Percentiles rank a stretch among this genome's conserved stretches.
These are phyloP conservation scores for Dolichopus griseipennis DNA, from an alignment of 2,888 invertebrate genomes.

Conservation along the genomic window DNA sequence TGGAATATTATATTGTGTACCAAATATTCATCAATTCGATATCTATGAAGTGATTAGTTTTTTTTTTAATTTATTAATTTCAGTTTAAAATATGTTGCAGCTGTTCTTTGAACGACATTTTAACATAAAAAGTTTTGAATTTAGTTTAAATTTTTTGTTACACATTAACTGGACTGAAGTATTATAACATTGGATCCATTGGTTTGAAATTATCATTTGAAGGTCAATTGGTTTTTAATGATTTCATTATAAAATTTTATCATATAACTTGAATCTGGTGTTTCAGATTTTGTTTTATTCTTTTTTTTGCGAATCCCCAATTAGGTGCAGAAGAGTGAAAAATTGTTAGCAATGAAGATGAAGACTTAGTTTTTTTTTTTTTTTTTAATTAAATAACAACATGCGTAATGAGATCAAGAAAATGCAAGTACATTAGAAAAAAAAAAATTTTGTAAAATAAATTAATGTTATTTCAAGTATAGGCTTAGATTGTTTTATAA, in stretches of 20 bases:
- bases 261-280: not conserved
- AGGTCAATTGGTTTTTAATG: constrained; percentile 4
- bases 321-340: not conserved
- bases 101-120: too few relatives aligned
- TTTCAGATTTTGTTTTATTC: too few relatives aligned
- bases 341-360: too few relatives aligned
- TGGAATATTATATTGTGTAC: not conserved
- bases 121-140: not conserved
- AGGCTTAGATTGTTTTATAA: too few relatives aligned
- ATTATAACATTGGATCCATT: not conserved
- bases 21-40: not conserved
- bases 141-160: not conserved
- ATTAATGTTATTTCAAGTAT: not conserved
- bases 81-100: not conserved
- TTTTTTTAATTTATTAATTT: not conserved
- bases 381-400: not conserved
- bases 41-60: not conserved
- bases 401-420: constrained; percentile 6
- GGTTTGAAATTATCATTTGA: not conserved
- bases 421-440: not conserved
- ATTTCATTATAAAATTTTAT: not conserved
- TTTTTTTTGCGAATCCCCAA: not conserved
- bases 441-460: not conserved
- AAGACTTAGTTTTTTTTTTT: too few relatives aligned
- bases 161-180: not conserved